Conservation (phyloP, 2,888 invertebrate species). For the Chrysolina haemoptera region DNA sequence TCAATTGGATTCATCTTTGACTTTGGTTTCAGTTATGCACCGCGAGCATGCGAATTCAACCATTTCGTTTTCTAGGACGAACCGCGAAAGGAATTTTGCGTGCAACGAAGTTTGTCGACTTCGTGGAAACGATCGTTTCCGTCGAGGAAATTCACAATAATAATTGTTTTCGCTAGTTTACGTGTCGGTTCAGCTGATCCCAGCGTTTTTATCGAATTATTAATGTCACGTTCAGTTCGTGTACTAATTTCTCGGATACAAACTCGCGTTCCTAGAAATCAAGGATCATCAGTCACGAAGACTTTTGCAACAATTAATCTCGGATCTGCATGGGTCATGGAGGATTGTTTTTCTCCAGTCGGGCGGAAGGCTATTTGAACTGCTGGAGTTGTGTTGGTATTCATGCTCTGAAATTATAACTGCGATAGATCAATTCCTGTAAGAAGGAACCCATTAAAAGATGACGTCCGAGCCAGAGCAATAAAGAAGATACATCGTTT, state of each 20-base stretch:
- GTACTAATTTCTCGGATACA: conserved; percentile 16
- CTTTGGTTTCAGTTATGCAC: neutral
- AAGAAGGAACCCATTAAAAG: no score
- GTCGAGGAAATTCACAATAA: neutral
- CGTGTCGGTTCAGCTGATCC: conserved; percentile 20
- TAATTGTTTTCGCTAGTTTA: conserved; percentile 18
- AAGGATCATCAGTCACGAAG: conserved; percentile 31
- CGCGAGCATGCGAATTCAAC: neutral
- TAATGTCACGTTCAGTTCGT: conserved; percentile 25
- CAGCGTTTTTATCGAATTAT: conserved; percentile 16
- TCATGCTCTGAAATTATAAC: no score
- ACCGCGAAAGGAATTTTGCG: neutral
- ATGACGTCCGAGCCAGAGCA: no score
- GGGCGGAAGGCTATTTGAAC: conserved; percentile 3
- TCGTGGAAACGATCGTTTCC: conserved; percentile 22
- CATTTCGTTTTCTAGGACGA: neutral
- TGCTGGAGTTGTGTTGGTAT: neutral
- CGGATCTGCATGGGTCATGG: conserved; percentile 11
- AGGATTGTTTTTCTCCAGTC: neutral
- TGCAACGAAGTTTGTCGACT: neutral
- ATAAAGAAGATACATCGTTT: no score
- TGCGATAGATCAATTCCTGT: no score
- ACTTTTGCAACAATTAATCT: conserved; percentile 8
- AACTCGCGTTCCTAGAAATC: conserved; percentile 20
- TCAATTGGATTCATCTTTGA: no score